Percentiles rank a stretch among this genome's conserved stretches.
These are phyloP conservation scores for Zapus hudsonius DNA, from an alignment of 2,113 vertebrate genomes.

Conservation along the genomic window DNA sequence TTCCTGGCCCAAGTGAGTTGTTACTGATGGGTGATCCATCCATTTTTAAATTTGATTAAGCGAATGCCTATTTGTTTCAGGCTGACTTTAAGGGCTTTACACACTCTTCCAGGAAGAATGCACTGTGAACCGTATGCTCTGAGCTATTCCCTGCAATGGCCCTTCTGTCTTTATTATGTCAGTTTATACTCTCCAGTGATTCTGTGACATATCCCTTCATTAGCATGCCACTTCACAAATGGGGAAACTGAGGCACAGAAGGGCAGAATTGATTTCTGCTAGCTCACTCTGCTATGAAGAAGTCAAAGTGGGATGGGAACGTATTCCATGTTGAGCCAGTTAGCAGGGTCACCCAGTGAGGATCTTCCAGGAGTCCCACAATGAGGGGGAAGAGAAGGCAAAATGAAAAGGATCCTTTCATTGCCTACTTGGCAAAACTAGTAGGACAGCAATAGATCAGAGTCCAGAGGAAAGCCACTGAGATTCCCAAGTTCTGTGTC, in stretches of 20 bases:
- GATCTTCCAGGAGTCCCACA: neutral
- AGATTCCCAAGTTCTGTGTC: no score
- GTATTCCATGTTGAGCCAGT: neutral
- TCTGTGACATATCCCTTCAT: neutral
- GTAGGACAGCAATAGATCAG: no score
- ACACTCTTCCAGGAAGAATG: neutral
- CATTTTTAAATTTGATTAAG: no score
- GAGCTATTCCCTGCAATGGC: neutral
- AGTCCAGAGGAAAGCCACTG: no score
- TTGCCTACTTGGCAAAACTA: no score
- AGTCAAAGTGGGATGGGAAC: neutral
- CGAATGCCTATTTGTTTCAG: neutral
- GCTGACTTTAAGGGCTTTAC: neutral
- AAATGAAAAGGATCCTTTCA: neutral
- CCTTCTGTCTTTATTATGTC: no score
- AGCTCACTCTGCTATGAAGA: neutral
- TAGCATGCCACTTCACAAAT: neutral
- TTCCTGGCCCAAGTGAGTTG: no score
- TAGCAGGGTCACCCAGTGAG: neutral
- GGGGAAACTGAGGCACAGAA: conserved; percentile 17
- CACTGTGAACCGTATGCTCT: neutral
- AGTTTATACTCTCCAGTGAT: neutral
- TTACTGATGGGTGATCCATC: no score
- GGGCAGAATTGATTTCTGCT: neutral
- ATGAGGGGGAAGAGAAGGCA: neutral